Conservation (phyloP, 2,113 vertebrate genomes). For the Microcebus tavaratra region DNA sequence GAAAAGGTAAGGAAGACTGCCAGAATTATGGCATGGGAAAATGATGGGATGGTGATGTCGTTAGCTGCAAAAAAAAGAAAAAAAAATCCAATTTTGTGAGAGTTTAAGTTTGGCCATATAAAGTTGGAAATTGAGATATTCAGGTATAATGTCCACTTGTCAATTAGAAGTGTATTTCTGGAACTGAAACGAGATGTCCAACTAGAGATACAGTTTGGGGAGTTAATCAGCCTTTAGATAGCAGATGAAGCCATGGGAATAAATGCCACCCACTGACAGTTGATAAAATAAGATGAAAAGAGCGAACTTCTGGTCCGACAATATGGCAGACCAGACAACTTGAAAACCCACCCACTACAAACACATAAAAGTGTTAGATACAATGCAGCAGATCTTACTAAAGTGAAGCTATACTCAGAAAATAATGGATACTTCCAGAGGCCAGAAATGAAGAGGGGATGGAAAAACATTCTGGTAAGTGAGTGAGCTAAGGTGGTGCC, state of each 20-base stretch:
- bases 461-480: background rate
- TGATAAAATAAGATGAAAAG: background rate
- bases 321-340: background rate
- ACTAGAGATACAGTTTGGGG: background rate
- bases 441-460: background rate
- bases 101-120: background rate
- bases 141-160: background rate
- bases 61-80: background rate
- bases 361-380: background rate
- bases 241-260: background rate
- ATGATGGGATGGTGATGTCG: background rate
- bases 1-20: background rate
- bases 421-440: background rate
- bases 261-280: background rate
- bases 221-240: background rate
- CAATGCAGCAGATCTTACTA: too few species aligned
- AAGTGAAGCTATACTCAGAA: background rate
- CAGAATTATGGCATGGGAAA: background rate
- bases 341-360: background rate
- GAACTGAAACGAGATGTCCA: background rate
- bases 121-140: background rate
- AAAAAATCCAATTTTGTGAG: background rate
- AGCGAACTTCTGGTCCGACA: background rate
- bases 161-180: background rate
- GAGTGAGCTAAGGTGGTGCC: background rate